These are phyloP conservation scores for Anabas testudineus DNA, from an alignment of 2,797 vertebrate species.

Conservation along the genomic window DNA sequence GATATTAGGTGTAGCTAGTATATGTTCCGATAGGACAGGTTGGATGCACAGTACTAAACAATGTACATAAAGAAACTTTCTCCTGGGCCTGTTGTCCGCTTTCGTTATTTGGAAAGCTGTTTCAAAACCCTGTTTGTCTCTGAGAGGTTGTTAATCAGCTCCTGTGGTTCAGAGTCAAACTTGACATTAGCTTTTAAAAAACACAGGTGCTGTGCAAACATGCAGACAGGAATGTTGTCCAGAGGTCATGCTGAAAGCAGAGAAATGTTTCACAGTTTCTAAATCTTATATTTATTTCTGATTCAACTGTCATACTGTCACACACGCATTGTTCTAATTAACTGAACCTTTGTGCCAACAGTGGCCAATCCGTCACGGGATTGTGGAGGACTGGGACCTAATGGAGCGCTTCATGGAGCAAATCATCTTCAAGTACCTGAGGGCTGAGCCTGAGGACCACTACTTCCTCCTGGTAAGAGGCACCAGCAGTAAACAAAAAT, in stretches of 20 bases:
- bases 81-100: too few species aligned
- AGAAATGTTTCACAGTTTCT: too few species aligned
- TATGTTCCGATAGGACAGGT: too few species aligned
- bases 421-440: constrained; percentile 97
- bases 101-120: too few species aligned
- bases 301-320: too few species aligned
- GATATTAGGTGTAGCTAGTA: too few species aligned
- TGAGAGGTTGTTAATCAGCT: background rate
- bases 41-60: too few species aligned
- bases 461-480: constrained; percentile 94
- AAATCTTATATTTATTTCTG: too few species aligned
- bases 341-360: constrained; percentile 57
- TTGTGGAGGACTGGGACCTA: constrained; percentile 98
- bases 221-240: too few species aligned
- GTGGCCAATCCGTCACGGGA: constrained; percentile 98
- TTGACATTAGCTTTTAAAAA: background rate
- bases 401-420: constrained; percentile 99
- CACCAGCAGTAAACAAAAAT: background rate
- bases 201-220: rapidly evolving
- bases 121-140: too few species aligned
- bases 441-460: constrained; percentile 97
- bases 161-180: background rate
- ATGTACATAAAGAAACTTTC: too few species aligned
- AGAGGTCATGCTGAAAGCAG: too few species aligned
- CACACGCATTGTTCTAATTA: background rate